Evolutionary conservation across 2,797 vertebrate genomes (phyloP).

Genomic region (Leptodactylus fallax): DNA sequence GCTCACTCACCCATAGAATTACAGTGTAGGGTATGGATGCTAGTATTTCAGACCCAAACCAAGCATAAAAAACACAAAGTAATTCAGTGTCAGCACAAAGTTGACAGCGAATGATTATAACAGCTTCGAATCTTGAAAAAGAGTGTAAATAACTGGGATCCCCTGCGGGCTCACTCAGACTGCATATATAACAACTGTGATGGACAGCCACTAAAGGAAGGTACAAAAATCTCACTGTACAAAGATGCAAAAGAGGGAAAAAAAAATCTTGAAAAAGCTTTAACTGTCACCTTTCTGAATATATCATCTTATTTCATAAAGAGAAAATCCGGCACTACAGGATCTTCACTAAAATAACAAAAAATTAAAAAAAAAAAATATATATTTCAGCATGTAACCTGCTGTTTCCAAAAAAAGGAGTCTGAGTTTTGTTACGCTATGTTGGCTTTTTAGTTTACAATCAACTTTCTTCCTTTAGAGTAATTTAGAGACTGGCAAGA

Average conservation of each 20-base stretch:
- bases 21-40: constrained; percentile 76
- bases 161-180: constrained; percentile 84
- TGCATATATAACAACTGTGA: constrained; percentile 84
- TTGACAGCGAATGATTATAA: constrained; percentile 92
- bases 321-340: constrained; percentile 67
- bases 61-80: constrained; percentile 83
- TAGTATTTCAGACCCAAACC: constrained; percentile 79
- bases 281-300: constrained; percentile 82
- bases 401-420: not conserved
- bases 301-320: constrained; percentile 77
- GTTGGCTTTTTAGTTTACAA: not conserved
- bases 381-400: not conserved
- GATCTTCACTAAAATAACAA: constrained; percentile 60
- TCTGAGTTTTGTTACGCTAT: not conserved
- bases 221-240: constrained; percentile 70
- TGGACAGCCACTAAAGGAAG: constrained; percentile 81
- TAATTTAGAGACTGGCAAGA: not conserved
- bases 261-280: constrained; percentile 77
- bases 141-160: constrained; percentile 95
- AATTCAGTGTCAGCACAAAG: constrained; percentile 87
- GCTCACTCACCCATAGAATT: constrained; percentile 79
- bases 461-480: not conserved
- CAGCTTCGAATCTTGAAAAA: constrained; percentile 90
- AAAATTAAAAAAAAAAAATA: constrained; percentile 18
- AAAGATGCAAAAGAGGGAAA: constrained; percentile 74